These are phyloP conservation scores for Mantis religiosa DNA, from an alignment of 2,888 invertebrate species.

Conservation along the genomic window DNA sequence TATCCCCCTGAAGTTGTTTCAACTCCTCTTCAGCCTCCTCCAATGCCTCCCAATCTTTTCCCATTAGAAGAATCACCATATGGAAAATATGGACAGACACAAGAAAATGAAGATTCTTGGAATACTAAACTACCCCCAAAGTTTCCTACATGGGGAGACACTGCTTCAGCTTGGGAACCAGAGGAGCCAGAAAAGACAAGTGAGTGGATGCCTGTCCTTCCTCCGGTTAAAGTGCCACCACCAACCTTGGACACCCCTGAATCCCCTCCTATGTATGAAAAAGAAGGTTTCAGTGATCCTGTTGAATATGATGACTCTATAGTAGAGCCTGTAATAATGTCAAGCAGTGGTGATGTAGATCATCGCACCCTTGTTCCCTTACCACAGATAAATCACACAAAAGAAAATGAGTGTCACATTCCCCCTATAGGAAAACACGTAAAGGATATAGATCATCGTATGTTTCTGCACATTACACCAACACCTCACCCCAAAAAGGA, in stretches of 20 bases:
- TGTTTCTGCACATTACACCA: constrained; percentile 48
- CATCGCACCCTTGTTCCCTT: constrained; percentile 56
- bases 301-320: constrained; percentile 59
- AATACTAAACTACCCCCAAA: constrained; percentile 42
- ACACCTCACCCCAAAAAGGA: constrained; percentile 21
- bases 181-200: constrained; percentile 39
- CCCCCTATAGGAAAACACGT: constrained; percentile 1
- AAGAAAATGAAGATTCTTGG: constrained; percentile 26
- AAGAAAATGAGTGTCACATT: neutral
- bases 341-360: constrained; percentile 56
- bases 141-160: constrained; percentile 45
- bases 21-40: constrained; percentile 28
- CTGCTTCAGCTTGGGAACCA: constrained; percentile 24
- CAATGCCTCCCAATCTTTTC: constrained; percentile 31
- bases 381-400: constrained; percentile 39
- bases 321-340: constrained; percentile 24
- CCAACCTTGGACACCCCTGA: constrained; percentile 55
- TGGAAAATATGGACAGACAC: constrained; percentile 21
- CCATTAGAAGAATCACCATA: constrained; percentile 11
- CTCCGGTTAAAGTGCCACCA: constrained; percentile 40
- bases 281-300: constrained; percentile 54
- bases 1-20: constrained; percentile 11
- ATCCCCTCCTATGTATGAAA: constrained; percentile 63
- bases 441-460: constrained; percentile 50
- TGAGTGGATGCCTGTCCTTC: constrained; percentile 40